Evolutionary conservation across 2,113 vertebrate genomes (phyloP).

Genomic region (Sander vitreus): DNA sequence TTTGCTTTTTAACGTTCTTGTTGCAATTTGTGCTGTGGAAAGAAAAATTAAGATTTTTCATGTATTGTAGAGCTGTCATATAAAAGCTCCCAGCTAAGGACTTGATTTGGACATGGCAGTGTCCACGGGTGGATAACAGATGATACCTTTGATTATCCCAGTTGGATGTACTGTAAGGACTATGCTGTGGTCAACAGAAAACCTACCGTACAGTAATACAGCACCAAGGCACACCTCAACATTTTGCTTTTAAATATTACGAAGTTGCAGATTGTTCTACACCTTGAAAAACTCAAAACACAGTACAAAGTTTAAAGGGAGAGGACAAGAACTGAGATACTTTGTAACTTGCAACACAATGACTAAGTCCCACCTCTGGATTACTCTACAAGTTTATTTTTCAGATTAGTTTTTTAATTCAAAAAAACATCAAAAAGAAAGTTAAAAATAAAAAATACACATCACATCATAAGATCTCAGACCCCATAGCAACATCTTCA

Average conservation of each 20-base stretch:
- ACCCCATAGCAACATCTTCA: no score
- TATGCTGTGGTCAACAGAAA: background rate
- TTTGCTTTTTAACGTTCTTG: conserved; percentile 3
- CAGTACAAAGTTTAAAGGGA: no score
- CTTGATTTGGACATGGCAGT: background rate
- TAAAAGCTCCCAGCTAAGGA: background rate
- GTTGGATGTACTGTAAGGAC: background rate
- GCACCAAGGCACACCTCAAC: background rate
- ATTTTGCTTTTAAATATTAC: background rate
- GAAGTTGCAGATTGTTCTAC: background rate
- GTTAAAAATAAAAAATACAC: no score
- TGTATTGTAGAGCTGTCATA: background rate
- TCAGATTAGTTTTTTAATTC: no score
- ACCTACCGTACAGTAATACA: background rate
- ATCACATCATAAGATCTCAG: no score
- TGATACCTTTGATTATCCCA: background rate
- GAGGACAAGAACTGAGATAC: no score
- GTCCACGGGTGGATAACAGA: background rate
- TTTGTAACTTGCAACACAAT: background rate
- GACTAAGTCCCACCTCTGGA: background rate
- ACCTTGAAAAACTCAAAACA: background rate
- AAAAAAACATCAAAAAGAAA: no score
- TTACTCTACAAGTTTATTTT: background rate
- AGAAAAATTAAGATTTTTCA: no score
- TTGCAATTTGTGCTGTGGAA: background rate